A percentile compares a stretch with the other conserved stretches of the same genome.
phyloP scores from a whole-genome alignment of 2,888 invertebrate species.

The Mellilla xanthometata region DNA sequence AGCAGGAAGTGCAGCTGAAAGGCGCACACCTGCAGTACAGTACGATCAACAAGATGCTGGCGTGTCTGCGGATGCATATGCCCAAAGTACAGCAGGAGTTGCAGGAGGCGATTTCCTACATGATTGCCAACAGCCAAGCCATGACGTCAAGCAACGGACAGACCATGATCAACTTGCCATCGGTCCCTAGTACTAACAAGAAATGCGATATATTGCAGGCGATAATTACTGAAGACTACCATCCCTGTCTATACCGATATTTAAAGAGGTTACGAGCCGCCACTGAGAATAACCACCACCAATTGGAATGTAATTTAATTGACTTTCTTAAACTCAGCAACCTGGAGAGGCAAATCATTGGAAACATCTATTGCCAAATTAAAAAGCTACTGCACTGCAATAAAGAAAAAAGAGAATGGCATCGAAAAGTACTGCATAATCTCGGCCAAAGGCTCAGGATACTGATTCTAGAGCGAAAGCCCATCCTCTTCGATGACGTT shows the following conservation, averaged over 20 bases:
- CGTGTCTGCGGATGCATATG: slow-evolving; percentile 90
- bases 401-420: slow-evolving; percentile 98
- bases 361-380: slow-evolving; percentile 98
- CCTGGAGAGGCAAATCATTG: slow-evolving; percentile 93
- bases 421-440: slow-evolving; percentile 97
- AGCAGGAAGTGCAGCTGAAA: slow-evolving; percentile 91
- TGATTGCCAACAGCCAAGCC: slow-evolving; percentile 91
- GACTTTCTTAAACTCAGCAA: slow-evolving; percentile 94
- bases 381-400: slow-evolving; percentile 96
- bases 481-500: slow-evolving; percentile 96
- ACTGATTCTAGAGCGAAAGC: slow-evolving; percentile 96
- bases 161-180: slow-evolving; percentile 88
- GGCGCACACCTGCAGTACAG: slow-evolving; percentile 94
- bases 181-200: slow-evolving; percentile 86
- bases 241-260: slow-evolving; percentile 98
- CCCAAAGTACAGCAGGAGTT: slow-evolving; percentile 91
- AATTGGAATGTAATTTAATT: slow-evolving; percentile 97
- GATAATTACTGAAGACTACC: slow-evolving; percentile 95
- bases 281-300: slow-evolving; percentile 98
- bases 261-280: slow-evolving; percentile 99
- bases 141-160: slow-evolving; percentile 89
- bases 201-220: slow-evolving; percentile 98
- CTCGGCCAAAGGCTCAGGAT: slow-evolving; percentile 99
- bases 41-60: slow-evolving; percentile 93
- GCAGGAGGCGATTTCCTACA: slow-evolving; percentile 92